Evolutionary conservation across 2,797 vertebrate genomes (phyloP).

Genomic region (Artibeus jamaicensis): DNA sequence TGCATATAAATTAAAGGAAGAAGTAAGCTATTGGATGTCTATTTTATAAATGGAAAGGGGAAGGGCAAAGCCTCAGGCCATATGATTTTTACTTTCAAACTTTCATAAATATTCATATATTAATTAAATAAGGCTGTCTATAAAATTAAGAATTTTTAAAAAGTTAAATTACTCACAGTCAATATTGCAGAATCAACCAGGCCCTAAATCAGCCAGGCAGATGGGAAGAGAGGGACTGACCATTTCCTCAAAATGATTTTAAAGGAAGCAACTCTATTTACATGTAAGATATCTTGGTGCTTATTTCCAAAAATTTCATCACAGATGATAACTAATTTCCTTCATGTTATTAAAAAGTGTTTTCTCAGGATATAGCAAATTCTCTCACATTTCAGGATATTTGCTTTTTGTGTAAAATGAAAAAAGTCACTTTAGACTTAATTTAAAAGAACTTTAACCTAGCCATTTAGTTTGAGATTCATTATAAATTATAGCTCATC

Average conservation of each 20-base stretch:
- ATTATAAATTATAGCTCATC: not conserved
- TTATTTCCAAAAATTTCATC: not conserved
- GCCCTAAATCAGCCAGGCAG: not conserved
- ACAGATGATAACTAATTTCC: not conserved
- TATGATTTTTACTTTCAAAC: not conserved
- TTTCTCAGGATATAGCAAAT: not conserved
- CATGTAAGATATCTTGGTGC: not conserved
- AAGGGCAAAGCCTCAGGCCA: not conserved
- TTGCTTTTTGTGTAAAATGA: not conserved
- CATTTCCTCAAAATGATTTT: not conserved
- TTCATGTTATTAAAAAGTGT: not conserved
- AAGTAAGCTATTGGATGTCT: not conserved
- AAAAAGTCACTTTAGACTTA: not conserved
- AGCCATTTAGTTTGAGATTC: not conserved
- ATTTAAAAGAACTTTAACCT: not conserved
- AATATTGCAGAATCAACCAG: not conserved
- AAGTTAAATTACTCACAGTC: not conserved
- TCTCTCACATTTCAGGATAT: not conserved
- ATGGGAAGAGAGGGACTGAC: not conserved
- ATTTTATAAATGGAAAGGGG: not conserved
- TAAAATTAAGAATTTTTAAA: slow-evolving; percentile 26
- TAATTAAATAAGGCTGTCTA: not conserved
- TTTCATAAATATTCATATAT: slow-evolving; percentile 5
- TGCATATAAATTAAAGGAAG: not conserved
- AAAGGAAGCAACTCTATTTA: not conserved